A percentile compares a stretch with the other conserved stretches of the same genome.
These are phyloP conservation scores for Drosophila orena DNA, from an alignment of 1,140 invertebrate species.

Conservation along the genomic window DNA sequence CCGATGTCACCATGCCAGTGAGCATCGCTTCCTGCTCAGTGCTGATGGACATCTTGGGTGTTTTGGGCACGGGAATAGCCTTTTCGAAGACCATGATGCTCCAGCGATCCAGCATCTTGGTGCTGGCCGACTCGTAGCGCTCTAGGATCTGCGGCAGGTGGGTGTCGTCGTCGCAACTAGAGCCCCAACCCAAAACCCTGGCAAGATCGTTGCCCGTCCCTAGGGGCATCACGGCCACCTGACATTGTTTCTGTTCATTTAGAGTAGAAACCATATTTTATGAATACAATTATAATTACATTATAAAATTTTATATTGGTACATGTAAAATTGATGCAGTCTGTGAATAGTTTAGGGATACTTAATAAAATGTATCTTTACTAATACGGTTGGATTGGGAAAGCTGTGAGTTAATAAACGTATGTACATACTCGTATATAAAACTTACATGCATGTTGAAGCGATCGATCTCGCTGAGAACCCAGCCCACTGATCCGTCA, in stretches of 20 bases:
- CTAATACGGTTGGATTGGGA: no score
- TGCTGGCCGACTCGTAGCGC: conserved; percentile 96
- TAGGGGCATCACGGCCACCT: conserved; percentile 95
- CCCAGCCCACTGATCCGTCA: conserved; percentile 97
- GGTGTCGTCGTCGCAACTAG: conserved; percentile 97
- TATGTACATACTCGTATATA: no score
- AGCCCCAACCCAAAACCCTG: conserved; percentile 97
- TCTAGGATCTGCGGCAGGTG: conserved; percentile 96
- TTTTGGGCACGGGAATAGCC: conserved; percentile 87
- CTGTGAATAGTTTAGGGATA: background rate
- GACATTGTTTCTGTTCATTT: conserved; percentile 91
- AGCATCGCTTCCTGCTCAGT: conserved; percentile 86
- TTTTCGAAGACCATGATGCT: conserved; percentile 96
- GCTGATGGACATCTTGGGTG: conserved; percentile 86
- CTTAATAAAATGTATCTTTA: background rate
- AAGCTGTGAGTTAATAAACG: no score
- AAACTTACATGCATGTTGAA: conserved; percentile 94
- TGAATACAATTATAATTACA: no score
- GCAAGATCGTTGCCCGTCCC: conserved; percentile 98
- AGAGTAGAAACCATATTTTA: background rate
- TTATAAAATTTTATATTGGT: background rate
- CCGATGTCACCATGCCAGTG: conserved; percentile 91
- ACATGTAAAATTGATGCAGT: no score
- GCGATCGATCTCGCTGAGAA: conserved; percentile 96
- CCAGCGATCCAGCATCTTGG: conserved; percentile 98